Conservation (phyloP, 2,797 vertebrate genomes). For the Tachyglossus aculeatus region DNA sequence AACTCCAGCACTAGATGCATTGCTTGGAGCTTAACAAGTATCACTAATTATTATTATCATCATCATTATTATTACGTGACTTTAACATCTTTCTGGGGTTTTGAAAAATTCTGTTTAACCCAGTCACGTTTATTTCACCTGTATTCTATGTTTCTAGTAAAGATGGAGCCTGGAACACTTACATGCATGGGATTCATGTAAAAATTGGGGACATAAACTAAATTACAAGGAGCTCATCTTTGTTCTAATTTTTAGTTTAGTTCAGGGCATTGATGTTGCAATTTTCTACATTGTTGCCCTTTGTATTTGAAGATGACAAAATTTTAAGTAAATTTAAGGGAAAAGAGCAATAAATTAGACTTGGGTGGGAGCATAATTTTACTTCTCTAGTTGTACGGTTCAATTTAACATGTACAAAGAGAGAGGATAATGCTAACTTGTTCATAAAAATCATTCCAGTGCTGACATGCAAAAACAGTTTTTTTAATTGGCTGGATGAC, state of each 20-base stretch:
- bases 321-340: constrained; percentile 78
- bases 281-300: too few species aligned
- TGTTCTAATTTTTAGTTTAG: constrained; percentile 70
- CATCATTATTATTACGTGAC: too few species aligned
- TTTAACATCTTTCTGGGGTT: too few species aligned
- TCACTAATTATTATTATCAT: too few species aligned
- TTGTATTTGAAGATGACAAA: too few species aligned
- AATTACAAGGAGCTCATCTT: constrained; percentile 66
- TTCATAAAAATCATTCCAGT: constrained; percentile 77
- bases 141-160: constrained; percentile 14
- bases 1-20: too few species aligned
- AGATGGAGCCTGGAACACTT: constrained; percentile 27
- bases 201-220: constrained; percentile 61
- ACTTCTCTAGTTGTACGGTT: constrained; percentile 67
- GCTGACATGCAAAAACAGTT: constrained; percentile 77
- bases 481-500: constrained; percentile 68
- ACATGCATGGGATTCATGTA: constrained; percentile 51
- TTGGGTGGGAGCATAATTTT: constrained; percentile 72
- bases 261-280: constrained; percentile 69
- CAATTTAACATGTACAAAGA: constrained; percentile 71
- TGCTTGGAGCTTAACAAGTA: too few species aligned
- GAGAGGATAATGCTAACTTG: constrained; percentile 74
- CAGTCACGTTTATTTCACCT: background rate
- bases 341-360: constrained; percentile 78
- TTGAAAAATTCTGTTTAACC: constrained; percentile 23